Evolutionary conservation across 2,113 vertebrate species (phyloP), one percentile per base, ranked within the genome.

Genomic region (Leucoraja erinaceus): DNA sequence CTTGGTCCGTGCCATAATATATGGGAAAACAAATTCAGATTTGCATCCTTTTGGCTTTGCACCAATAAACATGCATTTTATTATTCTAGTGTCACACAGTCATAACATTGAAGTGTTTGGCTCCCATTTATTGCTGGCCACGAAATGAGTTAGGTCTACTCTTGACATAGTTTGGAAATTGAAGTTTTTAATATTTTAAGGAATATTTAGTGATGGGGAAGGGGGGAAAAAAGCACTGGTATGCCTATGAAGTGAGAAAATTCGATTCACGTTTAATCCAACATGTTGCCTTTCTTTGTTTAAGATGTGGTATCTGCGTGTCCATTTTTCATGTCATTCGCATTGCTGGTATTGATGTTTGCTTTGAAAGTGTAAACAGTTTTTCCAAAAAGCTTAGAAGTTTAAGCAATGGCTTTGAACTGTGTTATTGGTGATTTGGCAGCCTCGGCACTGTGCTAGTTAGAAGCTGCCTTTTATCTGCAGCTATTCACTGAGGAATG

Each of bases 321-420:
- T 56, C 22, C 33, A 70, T 2, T 38, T 72, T 90, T 38, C 88
- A 68, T 70, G 16, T 90, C 31, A 90, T 90, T 90, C 18, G 9
- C 20, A 20, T 12, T 90, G 31, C 63, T 90, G 63, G 16, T 38
- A 70, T 90, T 90, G 86, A 90, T 70, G 86, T 31, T 25, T 20
- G 22, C 88, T 72, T 33, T 7, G 33, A 70, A 38, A 90, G 61
- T 11, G 6, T n/a, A n/a, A 28, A 18, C 61, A 61, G 1, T 5
- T 90, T 90, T 31, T 90, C 84, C n/a, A 90, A 66, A 90, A 33
- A 61, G 61, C 47, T 88, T 86, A 59, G 9, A 25, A 84, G 18
- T 66, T 61, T 83, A n/a, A 66, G n/a, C n/a, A 28, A 16, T 72
- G 22, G 88, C 31, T 68, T 47, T 91, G 31, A 91, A 91, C 20